Conservation (phyloP, 2,113 vertebrate genomes). For the Zootoca vivipara region DNA sequence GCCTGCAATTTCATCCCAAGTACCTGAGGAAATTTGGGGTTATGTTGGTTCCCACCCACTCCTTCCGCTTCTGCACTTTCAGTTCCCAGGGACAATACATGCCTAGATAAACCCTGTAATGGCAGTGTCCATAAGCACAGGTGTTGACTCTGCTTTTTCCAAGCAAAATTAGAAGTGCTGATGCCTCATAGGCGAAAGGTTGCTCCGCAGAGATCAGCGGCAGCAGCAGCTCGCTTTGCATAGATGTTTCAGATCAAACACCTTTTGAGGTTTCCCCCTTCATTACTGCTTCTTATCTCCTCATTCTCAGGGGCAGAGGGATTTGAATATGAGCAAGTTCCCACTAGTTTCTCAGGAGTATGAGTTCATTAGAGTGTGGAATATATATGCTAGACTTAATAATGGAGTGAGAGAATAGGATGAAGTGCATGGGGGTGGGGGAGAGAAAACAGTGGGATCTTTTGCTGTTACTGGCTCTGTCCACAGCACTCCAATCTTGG, state of each 20-base stretch:
- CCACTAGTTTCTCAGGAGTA: constrained; percentile 32
- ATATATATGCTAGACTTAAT: constrained; percentile 38
- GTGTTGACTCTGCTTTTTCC: neutral
- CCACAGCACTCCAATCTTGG: neutral
- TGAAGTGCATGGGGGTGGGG: neutral
- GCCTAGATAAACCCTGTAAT: neutral
- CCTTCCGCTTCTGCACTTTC: neutral
- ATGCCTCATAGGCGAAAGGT: neutral
- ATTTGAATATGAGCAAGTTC: constrained; percentile 10
- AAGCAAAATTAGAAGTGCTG: neutral
- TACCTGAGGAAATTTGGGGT: neutral
- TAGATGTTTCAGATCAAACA: constrained; percentile 21
- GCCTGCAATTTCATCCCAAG: neutral
- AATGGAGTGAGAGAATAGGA: constrained; percentile 26
- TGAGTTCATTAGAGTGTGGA: constrained; percentile 35
- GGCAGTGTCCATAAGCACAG: neutral
- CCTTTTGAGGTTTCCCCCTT: constrained; percentile 19
- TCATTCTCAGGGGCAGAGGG: constrained; percentile 8
- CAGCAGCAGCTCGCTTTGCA: constrained; percentile 1
- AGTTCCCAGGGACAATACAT: neutral
- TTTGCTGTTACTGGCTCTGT: neutral
- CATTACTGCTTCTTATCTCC: neutral
- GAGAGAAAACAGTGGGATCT: neutral
- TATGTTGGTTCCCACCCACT: neutral
- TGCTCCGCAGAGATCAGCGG: neutral